Base-by-base conservation (phyloP, 2,797 vertebrate genomes). In the Falco biarmicus region DNA sequence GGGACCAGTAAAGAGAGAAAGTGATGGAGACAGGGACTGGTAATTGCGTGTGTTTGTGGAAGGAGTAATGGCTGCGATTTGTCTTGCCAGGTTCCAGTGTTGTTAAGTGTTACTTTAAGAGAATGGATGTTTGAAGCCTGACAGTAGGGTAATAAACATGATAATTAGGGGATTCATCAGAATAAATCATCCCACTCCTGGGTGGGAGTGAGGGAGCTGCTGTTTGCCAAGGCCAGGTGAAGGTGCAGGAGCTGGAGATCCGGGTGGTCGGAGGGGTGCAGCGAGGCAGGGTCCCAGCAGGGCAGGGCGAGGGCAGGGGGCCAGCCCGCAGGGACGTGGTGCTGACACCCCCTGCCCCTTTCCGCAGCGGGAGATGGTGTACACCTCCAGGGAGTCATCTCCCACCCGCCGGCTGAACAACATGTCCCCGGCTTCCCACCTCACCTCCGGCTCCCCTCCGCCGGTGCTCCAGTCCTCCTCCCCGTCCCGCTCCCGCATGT, bases 321-420 rank as follows among this genome's bases (percentile, higher is more conserved):
- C 9, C 11, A 2, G 31, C 41, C 32, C 5, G 0, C 15, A 10
- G n/a, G 29, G 50, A 1, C 1, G 0, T 17, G 0, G 0, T 1
- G 15, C 75, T 75, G 68, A 84, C 60, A 29, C 11, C 34, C 17
- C 15, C 13, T 0, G 1, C 83, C 53, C 93, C 56, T 92, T 73
- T 59, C 81, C 95, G 4, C 98, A 99, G 99, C 98, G 99, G 94
- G 99, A 99, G 83, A 99, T 99, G 99, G 99, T 99, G 78, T 99
- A 99, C 96, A 98, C 99, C 2, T 99, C 99, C n/a, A 98, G 99
- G 10, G 99, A 99, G 91, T 99, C 99, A 2, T 99, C 99, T 10
- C 99, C 99, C 37, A 99, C 99, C 15, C 99, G 99, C 45, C 99
- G 99, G 34, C 98, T 99, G 88, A 99, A 99, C 98, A 99, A 98